Base-by-base conservation (phyloP, 2,888 invertebrate species). In the Trachelus stipa region DNA sequence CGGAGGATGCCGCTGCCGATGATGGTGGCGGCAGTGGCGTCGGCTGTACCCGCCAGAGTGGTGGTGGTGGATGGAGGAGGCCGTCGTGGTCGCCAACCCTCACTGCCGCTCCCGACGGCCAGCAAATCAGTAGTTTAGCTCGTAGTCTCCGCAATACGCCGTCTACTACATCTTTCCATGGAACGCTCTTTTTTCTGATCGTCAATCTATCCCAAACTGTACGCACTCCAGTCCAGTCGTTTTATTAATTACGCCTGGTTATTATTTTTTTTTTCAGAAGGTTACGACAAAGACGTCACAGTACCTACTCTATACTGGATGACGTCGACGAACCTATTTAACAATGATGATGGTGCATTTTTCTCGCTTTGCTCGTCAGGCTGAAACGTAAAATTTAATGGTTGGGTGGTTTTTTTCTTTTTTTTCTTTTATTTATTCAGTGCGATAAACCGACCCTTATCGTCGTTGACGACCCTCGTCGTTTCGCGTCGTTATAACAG, bases 81-180 rank as follows among this genome's bases (percentile, higher is more conserved):
- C 37, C 75, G 77, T 76, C 79, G 77, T 75, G 79, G 77, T 75
- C 69, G 80, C 80, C 82, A 77, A 80, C 76, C 82, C 81, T 80
- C 85, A 81, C 81, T 81, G 84, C 82, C 86, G 84, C 81, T 84
- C 83, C 83, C 84, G 83, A 82, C 79, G 77, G 77, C 82, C 79
- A 79, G 73, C 73, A 73, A 80, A 81, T 83, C 86, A 83, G 85
- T 89, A 89, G 89, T 87, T 87, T 88, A 87, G 88, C 86, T 86
- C 87, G 86, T 86, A 87, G 88, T 84, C 85, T 85, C 83, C 81
- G 82, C 83, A 83, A 80, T 85, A 83, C 85, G 81, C 83, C 83
- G 83, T 84, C 79, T 81, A 80, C 74, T 75, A 37, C 75, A 69
- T 77, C 76, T 78, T 69, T 69, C 75, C 40, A 76, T 75, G 71